Base-by-base conservation (phyloP, 2,888 invertebrate genomes). In the Euphydryas editha region DNA sequence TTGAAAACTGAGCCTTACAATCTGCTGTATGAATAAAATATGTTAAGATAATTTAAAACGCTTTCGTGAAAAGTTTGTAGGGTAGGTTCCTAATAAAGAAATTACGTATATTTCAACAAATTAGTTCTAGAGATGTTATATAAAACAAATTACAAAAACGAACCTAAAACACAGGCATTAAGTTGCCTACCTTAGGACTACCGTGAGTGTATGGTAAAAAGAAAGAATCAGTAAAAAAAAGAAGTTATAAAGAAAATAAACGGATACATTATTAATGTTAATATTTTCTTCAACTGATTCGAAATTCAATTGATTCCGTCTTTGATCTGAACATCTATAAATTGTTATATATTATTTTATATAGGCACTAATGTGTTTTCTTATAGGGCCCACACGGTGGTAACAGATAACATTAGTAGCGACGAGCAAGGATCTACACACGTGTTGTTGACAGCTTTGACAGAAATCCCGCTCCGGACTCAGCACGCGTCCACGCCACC, bases 391-490 rank as follows among this genome's bases (percentile, higher is more conserved):
- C 10, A 3, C 30, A 30, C 30, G 36, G 47, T 17, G 36, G 46
- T 59, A 39, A 59, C 44, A 59, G 61, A 51, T 59, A 68, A 56
- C 56, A 59, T 57, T 59, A 55, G 65, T 65, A 57, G 65, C 58
- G 65, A 65, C 51, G 59, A 65, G 57, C 59, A 69, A 62, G 62
- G 57, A 61, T 62, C 62, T 57, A 61, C 69, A 65, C 76, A 75
- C 68, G 79, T 82, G 84, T 72, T 74, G 69, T 63, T 79, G 84
- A 82, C 84, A 81, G 80, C 72, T 80, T 78, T 79, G 81, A 81
- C 82, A 82, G 81, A 79, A 82, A 83, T 84, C 81, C 49, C 79
- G 79, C 78, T 83, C 72, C 76, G 75, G 75, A 75, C 73, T 65
- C 65, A 65, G 69, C 49, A 75, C 73, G 72, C 73, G 72, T 67